These are phyloP conservation scores for Cremastinae sp. DNA, from an alignment of 2,888 invertebrate species.

Conservation along the genomic window DNA sequence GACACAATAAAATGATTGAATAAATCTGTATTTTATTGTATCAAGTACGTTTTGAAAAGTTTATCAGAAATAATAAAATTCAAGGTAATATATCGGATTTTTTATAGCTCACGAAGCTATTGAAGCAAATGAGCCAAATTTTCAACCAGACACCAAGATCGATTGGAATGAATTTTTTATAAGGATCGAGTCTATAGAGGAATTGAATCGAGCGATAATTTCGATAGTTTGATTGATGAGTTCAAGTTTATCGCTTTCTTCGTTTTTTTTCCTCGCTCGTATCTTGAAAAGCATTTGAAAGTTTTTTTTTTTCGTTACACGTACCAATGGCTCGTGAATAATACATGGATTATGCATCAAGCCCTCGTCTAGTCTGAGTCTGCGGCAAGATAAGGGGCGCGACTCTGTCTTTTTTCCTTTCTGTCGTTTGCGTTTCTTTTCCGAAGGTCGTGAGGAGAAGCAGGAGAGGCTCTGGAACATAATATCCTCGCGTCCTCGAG, in stretches of 20 bases:
- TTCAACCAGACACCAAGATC: too few species aligned
- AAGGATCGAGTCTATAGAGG: background rate
- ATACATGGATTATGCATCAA: conserved; percentile 18
- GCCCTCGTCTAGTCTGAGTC: conserved; percentile 10
- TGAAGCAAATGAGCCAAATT: too few species aligned
- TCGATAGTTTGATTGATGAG: conserved; percentile 2
- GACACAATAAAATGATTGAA: too few species aligned
- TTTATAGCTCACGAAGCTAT: too few species aligned
- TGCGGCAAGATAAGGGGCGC: conserved; percentile 1
- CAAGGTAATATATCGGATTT: too few species aligned
- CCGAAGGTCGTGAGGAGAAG: too few species aligned
- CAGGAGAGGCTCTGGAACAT: conserved; percentile 12
- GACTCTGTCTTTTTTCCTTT: conserved; percentile 14
- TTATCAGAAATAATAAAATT: background rate
- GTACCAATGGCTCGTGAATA: conserved; percentile 27
- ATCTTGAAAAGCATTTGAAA: background rate
- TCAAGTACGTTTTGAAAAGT: too few species aligned
- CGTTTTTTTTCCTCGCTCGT: background rate
- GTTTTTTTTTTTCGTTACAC: conserved; percentile 2
- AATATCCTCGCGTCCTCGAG: conserved; percentile 27
- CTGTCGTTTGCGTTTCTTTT: too few species aligned
- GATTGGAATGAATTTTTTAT: conserved; percentile 22
- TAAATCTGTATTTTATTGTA: too few species aligned
- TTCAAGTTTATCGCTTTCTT: background rate
- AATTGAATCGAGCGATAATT: background rate